phyloP scores from a whole-genome alignment of 2,797 vertebrate genomes.

The Alcedo atthis region DNA sequence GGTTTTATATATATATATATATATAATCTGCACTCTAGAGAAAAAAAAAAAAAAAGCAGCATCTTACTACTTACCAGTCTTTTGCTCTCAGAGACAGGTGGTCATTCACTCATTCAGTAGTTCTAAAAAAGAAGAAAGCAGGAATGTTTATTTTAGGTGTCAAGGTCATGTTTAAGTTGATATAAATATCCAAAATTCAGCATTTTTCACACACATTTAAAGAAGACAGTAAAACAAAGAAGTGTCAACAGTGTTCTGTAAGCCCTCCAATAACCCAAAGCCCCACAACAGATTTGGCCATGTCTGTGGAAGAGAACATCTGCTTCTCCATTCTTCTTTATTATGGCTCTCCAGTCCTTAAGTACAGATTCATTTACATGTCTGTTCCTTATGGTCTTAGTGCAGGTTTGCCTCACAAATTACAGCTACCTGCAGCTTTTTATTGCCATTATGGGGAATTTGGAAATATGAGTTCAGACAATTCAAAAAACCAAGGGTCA shows the following conservation, averaged over 20 bases:
- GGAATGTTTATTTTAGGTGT: not conserved
- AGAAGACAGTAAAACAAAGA: not conserved
- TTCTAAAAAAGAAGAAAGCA: constrained; percentile 36
- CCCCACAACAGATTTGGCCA: not conserved
- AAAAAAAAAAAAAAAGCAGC: constrained; percentile 4
- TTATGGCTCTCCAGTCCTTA: not conserved
- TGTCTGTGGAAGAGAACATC: not conserved
- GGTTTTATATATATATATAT: not conserved
- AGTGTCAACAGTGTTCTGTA: not conserved
- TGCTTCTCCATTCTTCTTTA: not conserved
- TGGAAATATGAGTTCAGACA: not conserved
- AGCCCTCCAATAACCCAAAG: not conserved
- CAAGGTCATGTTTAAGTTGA: not conserved
- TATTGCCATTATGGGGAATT: not conserved
- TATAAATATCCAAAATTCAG: not conserved
- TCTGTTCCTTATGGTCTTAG: not conserved
- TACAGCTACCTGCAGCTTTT: not conserved
- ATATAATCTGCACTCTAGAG: not conserved
- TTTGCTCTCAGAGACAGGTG: not conserved
- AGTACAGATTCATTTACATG: not conserved
- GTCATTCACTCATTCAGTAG: not conserved
- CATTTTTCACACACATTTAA: not conserved
- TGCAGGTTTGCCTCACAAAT: not conserved
- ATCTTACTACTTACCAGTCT: constrained; percentile 41
- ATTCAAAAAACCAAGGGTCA: not conserved